Conservation (phyloP, 2,797 vertebrate genomes). For the Delichon dasypus region DNA sequence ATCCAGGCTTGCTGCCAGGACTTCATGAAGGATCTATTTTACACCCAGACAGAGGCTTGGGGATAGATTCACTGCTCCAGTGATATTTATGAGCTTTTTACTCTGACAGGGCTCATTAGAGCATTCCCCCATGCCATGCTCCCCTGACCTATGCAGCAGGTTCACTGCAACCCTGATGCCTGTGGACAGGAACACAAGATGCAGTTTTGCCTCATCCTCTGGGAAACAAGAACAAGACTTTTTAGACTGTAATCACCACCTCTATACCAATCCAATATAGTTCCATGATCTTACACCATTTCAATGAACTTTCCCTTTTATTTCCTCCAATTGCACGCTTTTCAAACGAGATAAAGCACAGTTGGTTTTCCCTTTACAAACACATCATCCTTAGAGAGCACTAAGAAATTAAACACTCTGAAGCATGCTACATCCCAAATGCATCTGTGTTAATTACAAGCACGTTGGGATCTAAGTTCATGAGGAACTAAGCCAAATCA, state of each 20-base stretch:
- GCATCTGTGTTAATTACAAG: not conserved
- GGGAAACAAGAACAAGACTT: not conserved
- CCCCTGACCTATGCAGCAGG: not conserved
- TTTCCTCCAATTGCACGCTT: not conserved
- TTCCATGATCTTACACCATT: too few species aligned
- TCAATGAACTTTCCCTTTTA: not conserved
- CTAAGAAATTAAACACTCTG: not conserved
- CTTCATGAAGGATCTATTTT: not conserved
- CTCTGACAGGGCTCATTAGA: not conserved
- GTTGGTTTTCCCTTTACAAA: not conserved
- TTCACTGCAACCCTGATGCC: not conserved
- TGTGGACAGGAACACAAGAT: not conserved
- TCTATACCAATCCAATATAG: not conserved
- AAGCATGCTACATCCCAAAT: not conserved
- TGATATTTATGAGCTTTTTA: constrained; percentile 3
- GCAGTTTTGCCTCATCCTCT: not conserved
- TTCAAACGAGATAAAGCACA: not conserved
- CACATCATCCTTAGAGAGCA: accelerated
- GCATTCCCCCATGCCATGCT: not conserved
- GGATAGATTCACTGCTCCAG: not conserved
- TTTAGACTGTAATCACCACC: not conserved
- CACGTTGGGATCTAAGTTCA: too few species aligned
- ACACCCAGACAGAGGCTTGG: not conserved
- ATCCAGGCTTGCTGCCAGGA: not conserved
- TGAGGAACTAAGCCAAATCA: not conserved